Conservation (phyloP, 2,113 vertebrate genomes). For the Scatophagus argus region DNA sequence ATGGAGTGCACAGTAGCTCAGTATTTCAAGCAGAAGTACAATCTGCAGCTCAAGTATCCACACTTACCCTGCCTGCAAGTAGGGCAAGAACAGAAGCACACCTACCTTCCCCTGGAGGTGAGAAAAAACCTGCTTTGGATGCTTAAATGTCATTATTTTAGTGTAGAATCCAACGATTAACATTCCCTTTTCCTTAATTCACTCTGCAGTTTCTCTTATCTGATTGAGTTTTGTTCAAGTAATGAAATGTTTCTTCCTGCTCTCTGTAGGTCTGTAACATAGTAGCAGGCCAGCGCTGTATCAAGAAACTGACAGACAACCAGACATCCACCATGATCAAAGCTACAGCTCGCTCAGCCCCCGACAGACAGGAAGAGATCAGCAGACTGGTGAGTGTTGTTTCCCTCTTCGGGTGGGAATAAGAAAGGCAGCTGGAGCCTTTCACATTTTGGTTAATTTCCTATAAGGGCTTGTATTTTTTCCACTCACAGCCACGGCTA, state of each 20-base stretch:
- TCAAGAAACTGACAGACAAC: conserved; percentile 99
- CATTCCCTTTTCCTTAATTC: neutral
- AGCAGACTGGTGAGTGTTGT: conserved; percentile 92
- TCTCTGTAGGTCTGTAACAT: conserved; percentile 95
- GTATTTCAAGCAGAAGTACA: conserved; percentile 99
- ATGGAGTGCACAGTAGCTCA: conserved; percentile 99
- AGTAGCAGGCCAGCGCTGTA: conserved; percentile 97
- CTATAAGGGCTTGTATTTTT: neutral
- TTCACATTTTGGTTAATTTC: neutral
- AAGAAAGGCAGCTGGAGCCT: neutral
- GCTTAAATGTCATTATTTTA: neutral
- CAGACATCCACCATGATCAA: conserved; percentile 99
- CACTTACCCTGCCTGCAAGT: conserved; percentile 98
- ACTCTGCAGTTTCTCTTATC: neutral
- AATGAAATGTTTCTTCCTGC: neutral
- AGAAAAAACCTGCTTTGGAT: conserved; percentile 45
- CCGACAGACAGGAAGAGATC: conserved; percentile 98
- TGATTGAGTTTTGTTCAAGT: neutral
- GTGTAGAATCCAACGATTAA: neutral
- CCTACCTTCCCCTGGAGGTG: conserved; percentile 97
- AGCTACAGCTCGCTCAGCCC: conserved; percentile 96
- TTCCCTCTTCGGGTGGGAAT: neutral
- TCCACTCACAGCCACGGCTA: neutral
- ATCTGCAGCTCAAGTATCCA: conserved; percentile 96
- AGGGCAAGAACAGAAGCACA: conserved; percentile 99